Percentiles rank a stretch among this genome's conserved stretches.
phyloP scores from a whole-genome alignment of 2,888 invertebrate species.

The Dugesia japonica region DNA sequence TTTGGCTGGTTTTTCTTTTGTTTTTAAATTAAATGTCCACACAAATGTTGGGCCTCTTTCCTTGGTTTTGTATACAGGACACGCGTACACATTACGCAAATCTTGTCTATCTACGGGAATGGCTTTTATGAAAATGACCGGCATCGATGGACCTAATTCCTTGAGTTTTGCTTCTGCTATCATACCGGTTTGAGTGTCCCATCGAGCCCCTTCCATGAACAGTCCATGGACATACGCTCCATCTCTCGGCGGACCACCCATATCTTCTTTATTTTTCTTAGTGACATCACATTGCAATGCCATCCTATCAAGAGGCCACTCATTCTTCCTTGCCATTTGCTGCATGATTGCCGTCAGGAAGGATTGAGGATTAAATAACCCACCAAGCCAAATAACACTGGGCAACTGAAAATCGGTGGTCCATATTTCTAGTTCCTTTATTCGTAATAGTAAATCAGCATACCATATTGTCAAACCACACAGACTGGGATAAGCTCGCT shows the following conservation, averaged over 20 bases:
- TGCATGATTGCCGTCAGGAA: slow-evolving; percentile 92
- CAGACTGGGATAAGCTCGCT: slow-evolving; percentile 71
- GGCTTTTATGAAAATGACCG: slow-evolving; percentile 73
- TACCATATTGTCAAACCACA: slow-evolving; percentile 76
- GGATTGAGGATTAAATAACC: slow-evolving; percentile 94
- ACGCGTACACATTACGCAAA: slow-evolving; percentile 61
- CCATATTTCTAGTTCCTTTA: slow-evolving; percentile 69
- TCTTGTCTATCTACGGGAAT: slow-evolving; percentile 73
- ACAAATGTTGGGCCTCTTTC: slow-evolving; percentile 81
- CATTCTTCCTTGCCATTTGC: slow-evolving; percentile 77
- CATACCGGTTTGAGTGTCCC: slow-evolving; percentile 75
- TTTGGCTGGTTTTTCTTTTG: slow-evolving; percentile 79
- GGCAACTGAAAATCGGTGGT: slow-evolving; percentile 73
- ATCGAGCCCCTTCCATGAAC: slow-evolving; percentile 77
- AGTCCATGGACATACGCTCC: slow-evolving; percentile 83
- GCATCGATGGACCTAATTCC: slow-evolving; percentile 78
- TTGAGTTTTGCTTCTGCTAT: slow-evolving; percentile 71
- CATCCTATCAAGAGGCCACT: slow-evolving; percentile 85
- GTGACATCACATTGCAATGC: slow-evolving; percentile 88
- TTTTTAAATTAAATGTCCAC: slow-evolving; percentile 88
- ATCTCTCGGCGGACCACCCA: slow-evolving; percentile 62
- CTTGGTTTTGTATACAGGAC: slow-evolving; percentile 83
- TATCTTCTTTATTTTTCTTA: slow-evolving; percentile 84
- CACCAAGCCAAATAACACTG: slow-evolving; percentile 79
- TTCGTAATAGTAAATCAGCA: slow-evolving; percentile 67